Evolutionary conservation across 2,797 vertebrate genomes (phyloP), one percentile per base, ranked within the genome.

Genomic region (Zenarchopterus dispar): DNA sequence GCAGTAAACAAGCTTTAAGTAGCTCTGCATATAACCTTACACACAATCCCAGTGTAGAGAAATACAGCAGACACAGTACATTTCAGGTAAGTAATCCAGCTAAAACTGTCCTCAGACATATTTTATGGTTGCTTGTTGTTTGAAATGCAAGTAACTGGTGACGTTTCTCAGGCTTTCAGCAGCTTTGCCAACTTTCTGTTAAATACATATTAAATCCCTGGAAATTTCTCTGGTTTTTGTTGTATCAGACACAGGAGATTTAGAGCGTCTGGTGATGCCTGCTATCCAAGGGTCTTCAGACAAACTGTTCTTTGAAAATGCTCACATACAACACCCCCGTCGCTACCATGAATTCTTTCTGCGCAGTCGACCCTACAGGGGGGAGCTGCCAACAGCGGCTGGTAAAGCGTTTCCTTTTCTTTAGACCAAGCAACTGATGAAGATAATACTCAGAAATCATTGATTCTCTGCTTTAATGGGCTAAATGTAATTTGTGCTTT

Each of bases 311-410:
- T 68, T 83, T 31, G 81, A 78, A 72, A 82, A 88, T 45, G 46
- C 45, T 31, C 58, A 71, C 56, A 33, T 43, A 9, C 61, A 9
- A 24, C 61, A 60, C 1, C 60, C 72, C n/a, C 44, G 16, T n/a
- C 76, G 24, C 33, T 52, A 64, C 56, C 66, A 73, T 18, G 71
- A 79, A 19, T 53, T 86, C 33, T 80, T 87, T 47, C 70, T 75
- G 44, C 86, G n/a, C 6, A 51, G 77, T 59, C 88, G 74, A 33
- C 73, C 87, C 17, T 86, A 69, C 67, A 79, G 67, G 8, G 89
- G 90, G 26, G 91, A 93, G 45, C 86, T 76, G 2, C 89, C 86
- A 1, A 70, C 86, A 24, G 62, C 91, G 17, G 88, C 92, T 91
- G 94, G 93, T 94, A 82, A 67, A 55, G 11, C 11, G 61, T 11